Base-by-base conservation (phyloP, 2,797 vertebrate genomes). In the Taenioides sp. region DNA sequence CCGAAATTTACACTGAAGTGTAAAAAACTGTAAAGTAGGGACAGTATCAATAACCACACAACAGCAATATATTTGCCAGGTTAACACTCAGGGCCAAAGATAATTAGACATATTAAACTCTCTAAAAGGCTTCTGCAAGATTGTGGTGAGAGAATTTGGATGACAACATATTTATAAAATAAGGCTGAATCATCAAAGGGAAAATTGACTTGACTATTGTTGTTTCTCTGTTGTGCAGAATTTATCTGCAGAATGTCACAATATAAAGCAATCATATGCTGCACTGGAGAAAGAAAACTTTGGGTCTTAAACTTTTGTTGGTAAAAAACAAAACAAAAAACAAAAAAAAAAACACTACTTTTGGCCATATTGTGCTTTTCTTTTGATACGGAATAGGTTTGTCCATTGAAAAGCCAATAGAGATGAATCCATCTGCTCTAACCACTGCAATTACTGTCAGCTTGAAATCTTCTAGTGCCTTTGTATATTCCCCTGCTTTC, bases 371-470 rank as follows among this genome's bases (percentile, higher is more conserved):
- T 76, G 27, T 43, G 54, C 28, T 58, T 65, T 70, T 23, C 31
- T 7, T 74, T 75, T 80, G 22, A 61, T 65, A n/a, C 25, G 65
- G 47, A 76, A 83, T 78, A 73, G 76, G 73, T 74, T 67, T 69
- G 65, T 1, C 5, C 58, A 34, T 77, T 67, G 20, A 57, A 64
- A 85, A 80, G 64, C 72, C 70, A 11, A 81, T 65, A 40, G 18
- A 74, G 76, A 83, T 67, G 64, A 85, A 83, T 78, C 64, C 54
- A 58, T 85, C 78, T 61, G 40, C 69, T 73, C 28, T 77, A 80
- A 84, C 71, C 71, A 67, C 78, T 77, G 75, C 81, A 83, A 86
- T 87, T 86, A 84, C 79, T 75, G 82, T 72, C 75, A 80, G 62
- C 68, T 49, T 64, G 66, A 83, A 66, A 79, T 82, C 50, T 71